Base-by-base conservation (phyloP, 2,888 invertebrate genomes). In the Diarsia mendica region DNA sequence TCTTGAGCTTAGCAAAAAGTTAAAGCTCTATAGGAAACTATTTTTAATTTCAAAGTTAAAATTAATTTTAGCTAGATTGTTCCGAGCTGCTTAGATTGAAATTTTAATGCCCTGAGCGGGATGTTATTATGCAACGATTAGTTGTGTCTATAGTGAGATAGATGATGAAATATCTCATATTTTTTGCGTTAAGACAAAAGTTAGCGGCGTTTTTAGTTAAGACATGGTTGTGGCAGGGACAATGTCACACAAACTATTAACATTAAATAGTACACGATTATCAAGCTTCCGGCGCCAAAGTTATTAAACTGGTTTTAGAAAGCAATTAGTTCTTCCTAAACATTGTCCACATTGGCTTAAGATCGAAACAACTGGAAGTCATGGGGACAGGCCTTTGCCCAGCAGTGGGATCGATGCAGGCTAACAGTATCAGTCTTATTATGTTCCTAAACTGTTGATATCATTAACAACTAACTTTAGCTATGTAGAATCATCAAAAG, bases 11-110 rank as follows among this genome's bases (percentile, higher is more conserved):
- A 80, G 77, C 69, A 74, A 81, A 83, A 79, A 79, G 76, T 80
- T 81, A 61, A 80, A 18, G 64, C 79, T 85, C 48, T 55, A 64
- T 69, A 60, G 55, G 60, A 79, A 82, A 83, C 83, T 79, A 82
- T 81, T 83, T 85, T 88, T 79, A 83, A 76, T 85, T 72, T 86
- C 58, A 80, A 87, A 83, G 75, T 85, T 83, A 65, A 85, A 75
- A 86, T 84, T 84, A 79, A 84, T 79, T 77, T 85, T 67, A 81
- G 44, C 44, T 67, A 63, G 68, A 75, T 65, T 66, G 72, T 72
- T 78, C 74, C 51, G 39, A 78, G 58, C 51, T 75, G 65, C 74
- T 81, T 53, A 77, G 67, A 72, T 77, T 79, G 72, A 82, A 76
- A 74, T 77, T 67, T 69, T 77, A 73, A 83, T 81, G 44, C 69